Evolutionary conservation across 2,797 vertebrate genomes (phyloP).

Genomic region (Arctocebus calabarensis): DNA sequence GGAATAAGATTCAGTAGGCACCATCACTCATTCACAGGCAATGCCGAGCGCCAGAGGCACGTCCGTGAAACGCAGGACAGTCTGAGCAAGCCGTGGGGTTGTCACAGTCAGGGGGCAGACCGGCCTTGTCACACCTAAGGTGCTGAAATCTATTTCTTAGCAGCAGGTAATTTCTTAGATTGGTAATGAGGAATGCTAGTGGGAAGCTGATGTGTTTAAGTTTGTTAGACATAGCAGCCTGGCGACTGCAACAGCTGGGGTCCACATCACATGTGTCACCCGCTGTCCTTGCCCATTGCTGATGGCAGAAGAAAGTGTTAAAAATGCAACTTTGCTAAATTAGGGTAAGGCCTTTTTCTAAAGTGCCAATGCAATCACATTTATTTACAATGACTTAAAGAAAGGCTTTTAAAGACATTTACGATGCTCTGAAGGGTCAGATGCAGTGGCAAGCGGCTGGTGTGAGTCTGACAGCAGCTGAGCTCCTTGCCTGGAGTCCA

Average conservation of each 20-base stretch:
- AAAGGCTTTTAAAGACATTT: not conserved
- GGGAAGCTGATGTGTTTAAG: not conserved
- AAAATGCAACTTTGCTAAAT: conserved; percentile 6
- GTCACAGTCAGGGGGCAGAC: not conserved
- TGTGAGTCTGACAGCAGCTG: not conserved
- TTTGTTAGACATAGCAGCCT: not conserved
- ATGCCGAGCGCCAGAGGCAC: not conserved
- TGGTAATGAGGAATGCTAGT: not conserved
- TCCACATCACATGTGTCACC: not conserved
- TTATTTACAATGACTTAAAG: not conserved
- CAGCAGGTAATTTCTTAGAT: conserved; percentile 1
- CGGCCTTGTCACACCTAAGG: not conserved
- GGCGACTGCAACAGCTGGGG: not conserved
- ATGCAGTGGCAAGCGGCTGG: not conserved
- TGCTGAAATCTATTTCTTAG: not conserved
- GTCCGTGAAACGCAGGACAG: not conserved
- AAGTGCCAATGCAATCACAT: not conserved
- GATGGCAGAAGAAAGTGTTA: conserved; percentile 17
- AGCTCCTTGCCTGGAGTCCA: not conserved
- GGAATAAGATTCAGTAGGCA: not conserved
- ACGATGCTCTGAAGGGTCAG: not conserved
- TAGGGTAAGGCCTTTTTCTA: not conserved
- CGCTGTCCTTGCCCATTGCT: too few relatives aligned
- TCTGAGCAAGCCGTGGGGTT: not conserved
- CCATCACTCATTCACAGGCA: not conserved